Base-by-base conservation (phyloP, 2,797 vertebrate genomes). In the Peromyscus nudipes region DNA sequence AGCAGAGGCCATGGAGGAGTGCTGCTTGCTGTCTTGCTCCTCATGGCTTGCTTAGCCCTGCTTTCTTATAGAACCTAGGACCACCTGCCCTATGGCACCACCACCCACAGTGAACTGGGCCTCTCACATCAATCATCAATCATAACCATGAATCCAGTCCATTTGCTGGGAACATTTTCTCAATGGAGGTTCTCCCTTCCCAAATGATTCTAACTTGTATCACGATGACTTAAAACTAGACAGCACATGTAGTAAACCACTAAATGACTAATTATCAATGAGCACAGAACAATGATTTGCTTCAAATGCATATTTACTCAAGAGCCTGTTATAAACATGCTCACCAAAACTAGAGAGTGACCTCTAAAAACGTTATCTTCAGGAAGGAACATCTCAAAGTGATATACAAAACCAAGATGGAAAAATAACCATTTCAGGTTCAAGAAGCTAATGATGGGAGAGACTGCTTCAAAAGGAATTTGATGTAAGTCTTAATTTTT, bases 401-500 rank as follows among this genome's bases (percentile, higher is more conserved):
- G 21, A 83, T 29, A 87, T 37, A 23, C 76, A 57, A 83, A 94
- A 40, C 16, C 77, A 10, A 69, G 10, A 16, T n/a, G 34, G 43
- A 46, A 83, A 83, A 64, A 77, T 49, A 77, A 73, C 64, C 52
- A 60, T 23, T 57, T 77, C 37, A 96, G 43, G 62, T 79, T 19
- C 65, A 83, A 93, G 82, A 92, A 19, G 34, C 34, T 46, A 73
- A 86, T n/a, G 27, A 86, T n/a, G 27, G 31, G 60, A 83, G 46
- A 31, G 37, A 57, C 40, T 85, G 67, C n/a, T 64, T 92, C 19
- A 37, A 71, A 82, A 71, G 77, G 55, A 77, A 79, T 84, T 91
- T 64, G 27, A 91, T 92, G 55, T 46, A 67, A 88, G 75, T 88
- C 57, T 91, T 62, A 21, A 31, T 81, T 23, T 69, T 73, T 93